phyloP scores from a whole-genome alignment of 2,888 invertebrate species.

The Amiota communis region DNA sequence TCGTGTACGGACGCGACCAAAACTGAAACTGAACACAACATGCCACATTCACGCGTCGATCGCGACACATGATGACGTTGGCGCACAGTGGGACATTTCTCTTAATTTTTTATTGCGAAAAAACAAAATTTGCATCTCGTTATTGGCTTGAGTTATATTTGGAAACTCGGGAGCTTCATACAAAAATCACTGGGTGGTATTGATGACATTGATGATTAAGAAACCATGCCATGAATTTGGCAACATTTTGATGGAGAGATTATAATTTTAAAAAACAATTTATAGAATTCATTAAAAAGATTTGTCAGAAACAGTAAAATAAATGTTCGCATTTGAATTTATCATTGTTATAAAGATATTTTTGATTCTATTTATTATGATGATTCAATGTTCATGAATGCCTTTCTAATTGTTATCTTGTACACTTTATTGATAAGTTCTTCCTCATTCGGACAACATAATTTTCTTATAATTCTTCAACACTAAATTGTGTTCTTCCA shows the following conservation, averaged over 20 bases:
- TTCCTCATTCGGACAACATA: too few relatives aligned
- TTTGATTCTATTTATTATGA: too few relatives aligned
- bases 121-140: slow-evolving; percentile 12
- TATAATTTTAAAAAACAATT: background rate
- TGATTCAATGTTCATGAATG: too few relatives aligned
- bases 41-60: slow-evolving; percentile 46
- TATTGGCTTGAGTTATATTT: slow-evolving; percentile 8
- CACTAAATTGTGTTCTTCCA: too few relatives aligned
- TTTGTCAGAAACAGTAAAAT: too few relatives aligned
- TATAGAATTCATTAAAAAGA: too few relatives aligned
- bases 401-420: too few relatives aligned
- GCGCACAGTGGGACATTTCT: slow-evolving; percentile 57
- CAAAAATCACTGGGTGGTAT: slow-evolving; percentile 5
- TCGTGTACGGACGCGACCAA: background rate
- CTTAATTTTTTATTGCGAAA: slow-evolving; percentile 6
- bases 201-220: background rate
- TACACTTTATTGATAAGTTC: too few relatives aligned
- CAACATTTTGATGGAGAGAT: background rate
- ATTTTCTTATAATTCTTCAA: too few relatives aligned
- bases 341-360: too few relatives aligned
- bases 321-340: too few relatives aligned
- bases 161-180: too few relatives aligned
- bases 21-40: slow-evolving; percentile 17
- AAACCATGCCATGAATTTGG: background rate
- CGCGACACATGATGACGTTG: slow-evolving; percentile 62